Evolutionary conservation across 2,888 invertebrate genomes (phyloP).

Genomic region (Perizoma flavofasciatum): DNA sequence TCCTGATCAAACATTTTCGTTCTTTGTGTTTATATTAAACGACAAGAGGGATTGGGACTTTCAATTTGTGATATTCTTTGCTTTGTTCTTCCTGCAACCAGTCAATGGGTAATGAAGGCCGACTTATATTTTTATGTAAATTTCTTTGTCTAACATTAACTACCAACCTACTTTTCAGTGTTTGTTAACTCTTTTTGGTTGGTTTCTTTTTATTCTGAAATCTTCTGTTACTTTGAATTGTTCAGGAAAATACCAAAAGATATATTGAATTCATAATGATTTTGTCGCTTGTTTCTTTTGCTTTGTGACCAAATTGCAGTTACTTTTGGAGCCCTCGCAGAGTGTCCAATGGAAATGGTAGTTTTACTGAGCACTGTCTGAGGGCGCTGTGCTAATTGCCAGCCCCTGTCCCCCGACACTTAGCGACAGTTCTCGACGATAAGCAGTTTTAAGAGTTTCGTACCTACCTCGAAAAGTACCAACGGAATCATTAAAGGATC

Average conservation of each 20-base stretch:
- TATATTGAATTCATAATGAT: too few relatives aligned
- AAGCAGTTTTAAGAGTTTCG: slow-evolving; percentile 18
- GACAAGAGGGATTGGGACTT: slow-evolving; percentile 57
- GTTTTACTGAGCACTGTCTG: slow-evolving; percentile 29
- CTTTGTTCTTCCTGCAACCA: slow-evolving; percentile 53
- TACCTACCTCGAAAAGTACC: too few relatives aligned
- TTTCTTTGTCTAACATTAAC: not conserved
- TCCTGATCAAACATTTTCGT: slow-evolving; percentile 65
- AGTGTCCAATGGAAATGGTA: slow-evolving; percentile 21
- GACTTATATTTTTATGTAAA: slow-evolving; percentile 17
- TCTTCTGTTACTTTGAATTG: too few relatives aligned
- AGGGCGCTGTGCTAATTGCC: slow-evolving; percentile 27
- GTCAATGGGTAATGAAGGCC: slow-evolving; percentile 48
- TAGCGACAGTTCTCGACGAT: slow-evolving; percentile 15
- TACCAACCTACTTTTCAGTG: too few relatives aligned
- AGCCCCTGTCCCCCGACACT: slow-evolving; percentile 21
- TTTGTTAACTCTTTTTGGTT: too few relatives aligned
- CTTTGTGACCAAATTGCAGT: slow-evolving; percentile 1
- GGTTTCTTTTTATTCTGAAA: too few relatives aligned
- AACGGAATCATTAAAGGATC: too few relatives aligned
- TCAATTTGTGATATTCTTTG: slow-evolving; percentile 57
- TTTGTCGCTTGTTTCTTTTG: not conserved
- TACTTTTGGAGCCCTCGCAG: not conserved
- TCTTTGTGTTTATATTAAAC: slow-evolving; percentile 66
- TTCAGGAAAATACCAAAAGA: too few relatives aligned